phyloP scores from a whole-genome alignment of 2,113 vertebrate species.

The Aldabrachelys gigantea region DNA sequence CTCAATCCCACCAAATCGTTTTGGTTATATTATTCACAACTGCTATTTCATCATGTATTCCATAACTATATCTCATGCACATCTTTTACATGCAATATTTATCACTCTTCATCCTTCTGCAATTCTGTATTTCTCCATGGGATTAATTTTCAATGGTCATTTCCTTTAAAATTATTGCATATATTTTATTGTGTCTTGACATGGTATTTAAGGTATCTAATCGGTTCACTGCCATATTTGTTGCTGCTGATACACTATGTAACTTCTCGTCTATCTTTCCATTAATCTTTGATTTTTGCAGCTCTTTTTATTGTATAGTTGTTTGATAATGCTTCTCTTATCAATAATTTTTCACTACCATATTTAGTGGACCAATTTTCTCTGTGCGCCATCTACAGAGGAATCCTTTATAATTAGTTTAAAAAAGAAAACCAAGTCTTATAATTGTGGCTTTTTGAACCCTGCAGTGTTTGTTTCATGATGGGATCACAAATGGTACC shows the following conservation, averaged over 20 bases:
- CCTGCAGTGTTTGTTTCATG: constrained; percentile 1
- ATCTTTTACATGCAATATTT: constrained; percentile 37
- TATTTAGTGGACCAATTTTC: not conserved
- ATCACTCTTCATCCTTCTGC: not conserved
- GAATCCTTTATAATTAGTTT: constrained; percentile 25
- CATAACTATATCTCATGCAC: not conserved
- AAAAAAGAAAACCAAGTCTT: constrained; percentile 45
- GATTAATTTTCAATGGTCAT: constrained; percentile 34
- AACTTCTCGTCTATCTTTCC: constrained; percentile 7
- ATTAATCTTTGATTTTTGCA: constrained; percentile 53
- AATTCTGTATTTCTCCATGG: not conserved
- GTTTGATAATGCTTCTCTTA: not conserved
- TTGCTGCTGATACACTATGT: constrained; percentile 49
- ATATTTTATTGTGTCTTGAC: constrained; percentile 12
- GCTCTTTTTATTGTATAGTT: not conserved
- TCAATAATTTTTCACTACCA: constrained; percentile 23
- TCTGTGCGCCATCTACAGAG: not conserved
- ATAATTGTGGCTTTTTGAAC: constrained; percentile 36
- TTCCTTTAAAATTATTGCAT: constrained; percentile 48
- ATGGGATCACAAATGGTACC: constrained; percentile 36
- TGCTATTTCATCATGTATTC: constrained; percentile 19
- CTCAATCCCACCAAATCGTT: constrained; percentile 60
- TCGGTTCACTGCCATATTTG: not conserved
- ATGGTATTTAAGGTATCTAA: constrained; percentile 21
- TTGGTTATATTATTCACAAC: constrained; percentile 7